phyloP scores from a whole-genome alignment of 2,113 vertebrate species.

The Paramisgurnus dabryanus region DNA sequence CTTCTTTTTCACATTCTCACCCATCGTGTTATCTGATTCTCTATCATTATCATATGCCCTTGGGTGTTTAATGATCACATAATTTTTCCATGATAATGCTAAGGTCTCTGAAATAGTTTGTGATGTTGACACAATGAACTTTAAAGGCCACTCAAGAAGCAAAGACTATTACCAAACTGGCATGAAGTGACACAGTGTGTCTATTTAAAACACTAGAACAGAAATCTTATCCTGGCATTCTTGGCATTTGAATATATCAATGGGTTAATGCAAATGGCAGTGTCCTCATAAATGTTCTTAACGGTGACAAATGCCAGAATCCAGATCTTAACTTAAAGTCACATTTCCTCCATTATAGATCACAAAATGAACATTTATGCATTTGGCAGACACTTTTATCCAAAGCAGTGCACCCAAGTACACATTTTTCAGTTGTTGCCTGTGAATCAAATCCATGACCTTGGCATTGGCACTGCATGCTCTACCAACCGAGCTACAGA shows the following conservation, averaged over 20 bases:
- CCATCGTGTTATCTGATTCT: background rate
- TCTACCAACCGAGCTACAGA: too few relatives aligned
- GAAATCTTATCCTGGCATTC: constrained; percentile 39
- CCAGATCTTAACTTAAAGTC: constrained; percentile 20
- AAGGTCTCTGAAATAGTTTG: constrained; percentile 43
- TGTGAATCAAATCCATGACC: too few relatives aligned
- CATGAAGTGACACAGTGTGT: constrained; percentile 25
- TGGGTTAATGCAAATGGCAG: constrained; percentile 38
- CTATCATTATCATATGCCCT: constrained; percentile 25
- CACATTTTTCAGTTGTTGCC: too few relatives aligned
- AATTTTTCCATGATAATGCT: constrained; percentile 34
- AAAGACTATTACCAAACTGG: constrained; percentile 37
- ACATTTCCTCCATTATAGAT: constrained; percentile 7
- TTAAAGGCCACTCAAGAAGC: constrained; percentile 55
- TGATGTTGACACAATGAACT: constrained; percentile 49
- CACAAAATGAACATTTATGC: constrained; percentile 17
- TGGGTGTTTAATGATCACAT: constrained; percentile 34
- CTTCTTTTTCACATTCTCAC: background rate
- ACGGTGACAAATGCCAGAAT: constrained; percentile 23
- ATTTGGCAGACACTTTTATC: too few relatives aligned
- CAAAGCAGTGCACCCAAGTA: too few relatives aligned
- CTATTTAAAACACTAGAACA: constrained; percentile 35
- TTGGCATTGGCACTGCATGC: too few relatives aligned
- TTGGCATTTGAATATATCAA: constrained; percentile 40
- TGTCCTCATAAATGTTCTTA: constrained; percentile 26